Evolutionary conservation across 2,113 vertebrate species (phyloP).

Genomic region (Ptilorrhoa leucosticta): DNA sequence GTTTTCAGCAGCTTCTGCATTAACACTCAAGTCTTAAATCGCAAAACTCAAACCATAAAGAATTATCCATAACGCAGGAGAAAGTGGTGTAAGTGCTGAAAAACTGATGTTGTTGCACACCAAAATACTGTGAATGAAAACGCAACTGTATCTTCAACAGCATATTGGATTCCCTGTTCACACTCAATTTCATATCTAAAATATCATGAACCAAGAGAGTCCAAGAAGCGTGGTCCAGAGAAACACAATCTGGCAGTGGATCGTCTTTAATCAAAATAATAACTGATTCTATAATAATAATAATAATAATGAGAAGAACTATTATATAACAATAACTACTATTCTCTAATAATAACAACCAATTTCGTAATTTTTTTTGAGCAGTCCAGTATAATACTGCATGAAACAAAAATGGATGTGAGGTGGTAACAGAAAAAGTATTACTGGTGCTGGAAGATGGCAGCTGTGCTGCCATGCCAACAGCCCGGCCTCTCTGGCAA

Average conservation of each 20-base stretch:
- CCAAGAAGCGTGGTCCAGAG: not conserved
- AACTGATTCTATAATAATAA: not conserved
- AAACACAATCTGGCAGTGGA: not conserved
- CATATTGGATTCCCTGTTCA: not conserved
- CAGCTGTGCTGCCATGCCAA: not conserved
- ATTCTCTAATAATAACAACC: not conserved
- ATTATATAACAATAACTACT: not conserved
- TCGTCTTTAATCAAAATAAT: not conserved
- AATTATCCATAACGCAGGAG: fast-evolving
- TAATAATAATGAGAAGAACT: not conserved
- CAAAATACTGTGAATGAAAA: not conserved
- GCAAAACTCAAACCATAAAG: not conserved
- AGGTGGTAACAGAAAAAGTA: not conserved
- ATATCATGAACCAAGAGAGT: not conserved
- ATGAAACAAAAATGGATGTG: not conserved
- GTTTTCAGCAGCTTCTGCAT: not conserved
- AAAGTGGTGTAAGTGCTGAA: not conserved
- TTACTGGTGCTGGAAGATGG: not conserved
- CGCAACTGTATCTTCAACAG: not conserved
- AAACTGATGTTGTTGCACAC: not conserved
- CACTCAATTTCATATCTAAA: not conserved
- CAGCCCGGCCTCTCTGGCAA: not conserved
- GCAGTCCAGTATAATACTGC: not conserved
- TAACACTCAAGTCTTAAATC: not conserved
- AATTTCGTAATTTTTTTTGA: not conserved